Conservation (phyloP, 2,888 invertebrate genomes). For the Chrysina gloriosa region DNA sequence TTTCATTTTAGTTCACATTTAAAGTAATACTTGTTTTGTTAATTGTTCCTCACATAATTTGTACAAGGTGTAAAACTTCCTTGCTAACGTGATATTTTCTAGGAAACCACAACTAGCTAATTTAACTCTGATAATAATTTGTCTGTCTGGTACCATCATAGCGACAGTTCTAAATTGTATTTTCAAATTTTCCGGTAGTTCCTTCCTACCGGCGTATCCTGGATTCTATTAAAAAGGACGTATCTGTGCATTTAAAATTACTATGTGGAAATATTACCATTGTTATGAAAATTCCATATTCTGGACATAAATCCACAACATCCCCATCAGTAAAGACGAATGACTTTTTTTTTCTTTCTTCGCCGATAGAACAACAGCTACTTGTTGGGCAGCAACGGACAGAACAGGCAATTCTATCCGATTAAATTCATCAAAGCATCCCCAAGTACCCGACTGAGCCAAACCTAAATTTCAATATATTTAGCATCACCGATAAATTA, state of each 20-base stretch:
- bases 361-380: slow-evolving; percentile 90
- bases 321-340: slow-evolving; percentile 97
- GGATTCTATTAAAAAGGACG: slow-evolving; percentile 79
- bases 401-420: slow-evolving; percentile 93
- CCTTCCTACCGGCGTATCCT: slow-evolving; percentile 96
- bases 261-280: slow-evolving; percentile 86
- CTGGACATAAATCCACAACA: slow-evolving; percentile 89
- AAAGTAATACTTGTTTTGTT: slow-evolving; percentile 83
- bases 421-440: slow-evolving; percentile 98
- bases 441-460: slow-evolving; percentile 97
- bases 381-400: slow-evolving; percentile 96
- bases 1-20: background rate
- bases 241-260: background rate
- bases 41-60: slow-evolving; percentile 97
- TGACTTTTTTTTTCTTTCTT: slow-evolving; percentile 93
- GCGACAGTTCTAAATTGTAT: slow-evolving; percentile 98
- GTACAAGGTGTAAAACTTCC: slow-evolving; percentile 96
- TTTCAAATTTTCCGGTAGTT: slow-evolving; percentile 96
- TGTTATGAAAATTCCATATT: slow-evolving; percentile 97
- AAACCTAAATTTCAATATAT: slow-evolving; percentile 68
- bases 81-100: slow-evolving; percentile 92
- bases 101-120: slow-evolving; percentile 95
- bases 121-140: slow-evolving; percentile 97
- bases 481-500: background rate
- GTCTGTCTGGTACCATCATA: slow-evolving; percentile 99